phyloP scores from a whole-genome alignment of 2,888 invertebrate species.

The Cephonodes hylas region DNA sequence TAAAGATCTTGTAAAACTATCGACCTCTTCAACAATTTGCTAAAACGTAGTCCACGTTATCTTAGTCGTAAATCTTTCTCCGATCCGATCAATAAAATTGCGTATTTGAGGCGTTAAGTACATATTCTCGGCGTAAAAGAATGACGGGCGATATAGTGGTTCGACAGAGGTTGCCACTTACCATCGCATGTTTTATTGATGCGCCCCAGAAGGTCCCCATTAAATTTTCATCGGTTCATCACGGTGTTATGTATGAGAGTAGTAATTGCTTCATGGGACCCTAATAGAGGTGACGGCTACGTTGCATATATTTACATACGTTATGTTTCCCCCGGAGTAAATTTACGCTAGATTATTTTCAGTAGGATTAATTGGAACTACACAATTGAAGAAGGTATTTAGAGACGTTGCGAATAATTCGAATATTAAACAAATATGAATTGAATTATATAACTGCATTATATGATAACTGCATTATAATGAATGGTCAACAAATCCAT shows the following conservation, averaged over 20 bases:
- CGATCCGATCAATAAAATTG: background rate
- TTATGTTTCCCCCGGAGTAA: no score
- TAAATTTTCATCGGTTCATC: constrained; percentile 67
- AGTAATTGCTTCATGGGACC: constrained; percentile 25
- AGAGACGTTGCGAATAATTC: no score
- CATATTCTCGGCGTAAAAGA: constrained; percentile 30
- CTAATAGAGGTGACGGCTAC: constrained; percentile 1
- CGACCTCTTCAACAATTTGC: background rate
- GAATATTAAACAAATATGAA: no score
- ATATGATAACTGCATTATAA: no score
- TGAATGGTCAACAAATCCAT: no score
- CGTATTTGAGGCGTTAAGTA: background rate
- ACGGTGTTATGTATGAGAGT: constrained; percentile 32
- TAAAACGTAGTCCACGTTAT: background rate
- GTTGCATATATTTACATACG: background rate
- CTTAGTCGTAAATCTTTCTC: background rate
- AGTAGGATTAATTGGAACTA: no score
- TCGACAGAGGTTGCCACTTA: constrained; percentile 64
- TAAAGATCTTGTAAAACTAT: background rate
- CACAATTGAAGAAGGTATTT: no score
- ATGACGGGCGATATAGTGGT: constrained; percentile 39
- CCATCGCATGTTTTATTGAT: constrained; percentile 70
- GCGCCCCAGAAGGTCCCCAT: constrained; percentile 45
- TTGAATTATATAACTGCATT: no score
- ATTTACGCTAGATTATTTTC: background rate